A percentile compares a stretch with the other conserved stretches of the same genome.
Evolutionary conservation across 2,888 invertebrate species (phyloP).

Genomic region (Bombylius discolor): DNA sequence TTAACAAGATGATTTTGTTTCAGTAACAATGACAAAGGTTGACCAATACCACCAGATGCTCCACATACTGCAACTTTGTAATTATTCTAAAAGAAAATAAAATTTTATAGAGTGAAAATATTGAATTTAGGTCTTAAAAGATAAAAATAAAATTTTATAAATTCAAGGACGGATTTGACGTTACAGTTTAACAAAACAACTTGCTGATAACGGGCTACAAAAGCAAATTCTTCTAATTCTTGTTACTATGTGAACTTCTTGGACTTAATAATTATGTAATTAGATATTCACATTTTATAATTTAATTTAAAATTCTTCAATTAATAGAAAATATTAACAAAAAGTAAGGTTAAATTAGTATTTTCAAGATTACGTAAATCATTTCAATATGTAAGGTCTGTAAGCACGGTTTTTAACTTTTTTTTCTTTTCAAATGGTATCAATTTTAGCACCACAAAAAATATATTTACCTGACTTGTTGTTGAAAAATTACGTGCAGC

Average conservation of each 20-base stretch:
- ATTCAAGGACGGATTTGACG: too few species aligned
- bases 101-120: neutral
- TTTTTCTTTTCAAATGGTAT: too few species aligned
- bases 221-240: too few species aligned
- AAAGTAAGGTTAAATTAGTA: conserved; percentile 1
- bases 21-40: conserved; percentile 82
- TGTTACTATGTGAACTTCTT: too few species aligned
- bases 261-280: too few species aligned
- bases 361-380: conserved; percentile 24
- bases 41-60: conserved; percentile 95
- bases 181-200: too few species aligned
- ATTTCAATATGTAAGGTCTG: too few species aligned
- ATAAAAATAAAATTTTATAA: neutral
- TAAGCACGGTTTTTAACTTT: too few species aligned
- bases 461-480: conserved; percentile 40
- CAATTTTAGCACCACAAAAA: too few species aligned
- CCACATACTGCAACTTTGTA: conserved; percentile 93
- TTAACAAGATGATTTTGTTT: conserved; percentile 80
- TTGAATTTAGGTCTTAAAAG: neutral
- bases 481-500: conserved; percentile 48
- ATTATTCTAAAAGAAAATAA: conserved; percentile 47
- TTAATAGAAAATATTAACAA: neutral
- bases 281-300: too few species aligned
- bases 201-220: too few species aligned
- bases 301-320: too few species aligned